Percentiles rank a stretch among this genome's conserved stretches.
Conservation (phyloP, 1,140 invertebrate species). For the Psix sp. region DNA sequence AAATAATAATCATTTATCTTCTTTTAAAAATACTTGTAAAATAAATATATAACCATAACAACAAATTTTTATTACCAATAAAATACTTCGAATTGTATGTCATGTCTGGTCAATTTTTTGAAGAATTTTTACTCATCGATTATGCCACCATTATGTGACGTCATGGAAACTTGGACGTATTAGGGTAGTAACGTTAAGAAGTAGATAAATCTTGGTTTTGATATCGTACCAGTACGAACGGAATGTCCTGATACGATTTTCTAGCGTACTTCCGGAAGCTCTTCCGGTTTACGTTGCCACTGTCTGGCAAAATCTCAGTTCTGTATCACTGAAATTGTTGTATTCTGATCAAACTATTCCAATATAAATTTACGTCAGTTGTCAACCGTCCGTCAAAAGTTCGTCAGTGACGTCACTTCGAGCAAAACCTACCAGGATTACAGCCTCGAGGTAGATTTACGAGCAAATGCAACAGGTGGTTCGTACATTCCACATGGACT, state of each 20-base stretch:
- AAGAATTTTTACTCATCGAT: too few species aligned
- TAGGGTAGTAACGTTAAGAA: slow-evolving; percentile 70
- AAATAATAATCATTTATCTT: too few species aligned
- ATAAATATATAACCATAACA: too few species aligned
- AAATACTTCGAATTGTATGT: too few species aligned
- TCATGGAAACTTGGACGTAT: slow-evolving; percentile 69
- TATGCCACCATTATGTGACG: slow-evolving; percentile 62
- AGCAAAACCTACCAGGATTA: slow-evolving; percentile 76
- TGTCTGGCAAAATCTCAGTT: slow-evolving; percentile 12
- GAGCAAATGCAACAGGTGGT: slow-evolving; percentile 71
- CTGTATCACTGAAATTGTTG: slow-evolving; percentile 2
- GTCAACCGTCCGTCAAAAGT: slow-evolving; percentile 73
- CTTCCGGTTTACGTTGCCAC: slow-evolving; percentile 25
- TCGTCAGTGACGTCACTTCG: slow-evolving; percentile 76
- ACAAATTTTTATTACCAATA: too few species aligned
- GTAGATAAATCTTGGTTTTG: slow-evolving; percentile 66
- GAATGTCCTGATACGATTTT: slow-evolving; percentile 61
- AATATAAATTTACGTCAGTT: slow-evolving; percentile 50
- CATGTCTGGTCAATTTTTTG: too few species aligned
- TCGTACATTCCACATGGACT: slow-evolving; percentile 25
- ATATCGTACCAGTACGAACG: slow-evolving; percentile 47
- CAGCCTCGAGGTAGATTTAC: slow-evolving; percentile 76
- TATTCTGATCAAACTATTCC: slow-evolving; percentile 18
- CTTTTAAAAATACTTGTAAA: too few species aligned
- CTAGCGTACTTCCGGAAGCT: slow-evolving; percentile 45